Evolutionary conservation across 2,888 invertebrate species (phyloP), one percentile per base, ranked within the genome.

Genomic region (Lordiphosa andalusiaca): DNA sequence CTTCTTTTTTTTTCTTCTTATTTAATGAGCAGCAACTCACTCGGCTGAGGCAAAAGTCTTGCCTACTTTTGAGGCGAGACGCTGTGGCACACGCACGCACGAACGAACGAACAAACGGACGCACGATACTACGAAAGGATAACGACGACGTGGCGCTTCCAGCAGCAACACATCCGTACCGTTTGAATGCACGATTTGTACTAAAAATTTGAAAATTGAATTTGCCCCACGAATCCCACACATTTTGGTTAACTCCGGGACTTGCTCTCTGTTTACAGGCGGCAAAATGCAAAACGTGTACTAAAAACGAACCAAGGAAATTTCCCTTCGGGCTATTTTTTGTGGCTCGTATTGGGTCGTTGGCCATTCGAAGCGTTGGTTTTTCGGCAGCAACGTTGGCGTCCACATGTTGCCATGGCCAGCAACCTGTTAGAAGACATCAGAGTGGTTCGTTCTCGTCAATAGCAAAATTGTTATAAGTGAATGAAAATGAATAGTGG

Each of bases 101-200:
- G 21, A 23, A 37, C 36, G n/a, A 7, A 16, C 50, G 12, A 30
- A 13, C 33, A 53, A 37, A 30, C 10, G 25, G 36, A 39, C 66
- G 54, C 36, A 46, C 59, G 42, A 37, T 57, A 64, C 60, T 36
- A 57, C 47, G 47, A 42, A 38, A 71, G 75, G 58, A 63, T 38
- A 58, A 55, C 53, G 57, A 71, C 50, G 60, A 61, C 58, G 44
- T 9, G 30, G 30, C 30, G 30, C 30, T 30, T 30, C 3, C 30
- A 54, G 53, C 58, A 62, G 68, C 61, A 60, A 73, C 76, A 84
- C 88, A 88, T 85, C 89, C 88, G 86, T 67, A 88, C 87, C 86
- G 85, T 86, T 81, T 77, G 88, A 89, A 86, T 74, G 86, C 88
- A 88, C 88, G 88, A 88, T 87, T 87, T 88, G 89, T 88, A 88